phyloP scores from a whole-genome alignment of 2,888 invertebrate genomes.

The Augochlorella aurata region DNA sequence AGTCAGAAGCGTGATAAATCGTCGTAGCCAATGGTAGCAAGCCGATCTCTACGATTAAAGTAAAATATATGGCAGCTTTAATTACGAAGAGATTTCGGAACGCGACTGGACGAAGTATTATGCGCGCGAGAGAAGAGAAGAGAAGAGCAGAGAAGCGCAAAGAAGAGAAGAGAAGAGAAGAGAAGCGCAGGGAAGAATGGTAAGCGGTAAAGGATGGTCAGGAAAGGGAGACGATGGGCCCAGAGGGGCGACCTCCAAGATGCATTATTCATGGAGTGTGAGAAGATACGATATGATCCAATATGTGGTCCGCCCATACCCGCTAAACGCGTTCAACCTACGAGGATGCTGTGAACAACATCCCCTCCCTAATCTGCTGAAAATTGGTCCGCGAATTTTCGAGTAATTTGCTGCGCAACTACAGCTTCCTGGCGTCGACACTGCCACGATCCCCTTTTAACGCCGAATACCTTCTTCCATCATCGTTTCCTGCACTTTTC shows the following conservation, averaged over 20 bases:
- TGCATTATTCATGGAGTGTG: slow-evolving; percentile 81
- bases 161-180: neutral
- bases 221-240: slow-evolving; percentile 53
- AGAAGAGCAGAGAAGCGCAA: neutral
- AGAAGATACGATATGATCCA: slow-evolving; percentile 82
- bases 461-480: neutral
- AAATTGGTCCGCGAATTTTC: slow-evolving; percentile 80
- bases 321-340: slow-evolving; percentile 62
- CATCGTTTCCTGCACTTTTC: neutral
- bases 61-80: slow-evolving; percentile 79
- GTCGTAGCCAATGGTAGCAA: slow-evolving; percentile 68
- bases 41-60: slow-evolving; percentile 78
- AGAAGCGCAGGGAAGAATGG: slow-evolving; percentile 13
- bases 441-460: neutral
- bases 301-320: slow-evolving; percentile 77
- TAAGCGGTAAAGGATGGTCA: slow-evolving; percentile 44
- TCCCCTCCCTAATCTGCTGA: slow-evolving; percentile 78
- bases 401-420: slow-evolving; percentile 73
- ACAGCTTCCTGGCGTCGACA: neutral
- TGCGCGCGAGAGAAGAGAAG: slow-evolving; percentile 36
- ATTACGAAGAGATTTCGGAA: slow-evolving; percentile 76
- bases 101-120: slow-evolving; percentile 68
- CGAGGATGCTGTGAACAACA: slow-evolving; percentile 60
- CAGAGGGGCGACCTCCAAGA: slow-evolving; percentile 70
- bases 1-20: slow-evolving; percentile 71